Conservation (phyloP, 2,888 invertebrate species). For the Phoenoteleia sp. region DNA sequence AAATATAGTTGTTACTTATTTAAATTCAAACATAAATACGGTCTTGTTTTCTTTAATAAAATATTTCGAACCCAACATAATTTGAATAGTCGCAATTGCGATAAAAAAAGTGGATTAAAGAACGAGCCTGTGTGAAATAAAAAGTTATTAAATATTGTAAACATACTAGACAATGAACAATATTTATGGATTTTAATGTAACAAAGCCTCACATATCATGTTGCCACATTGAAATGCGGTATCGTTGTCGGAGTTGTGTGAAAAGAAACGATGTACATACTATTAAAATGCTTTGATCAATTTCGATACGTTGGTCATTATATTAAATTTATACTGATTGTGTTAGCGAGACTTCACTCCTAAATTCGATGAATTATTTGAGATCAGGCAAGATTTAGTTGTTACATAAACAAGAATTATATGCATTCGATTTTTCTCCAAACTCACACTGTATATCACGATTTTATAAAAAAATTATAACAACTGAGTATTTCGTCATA, state of each 20-base stretch:
- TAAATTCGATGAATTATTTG: constrained; percentile 21
- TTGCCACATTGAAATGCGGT: constrained; percentile 46
- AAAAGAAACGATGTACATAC: constrained; percentile 49
- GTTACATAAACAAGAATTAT: constrained; percentile 9
- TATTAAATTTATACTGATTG: constrained; percentile 37
- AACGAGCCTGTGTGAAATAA: constrained; percentile 19
- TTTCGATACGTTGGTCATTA: constrained; percentile 20
- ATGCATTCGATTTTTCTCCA: constrained; percentile 16
- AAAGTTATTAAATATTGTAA: constrained; percentile 41
- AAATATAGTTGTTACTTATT: too few species aligned
- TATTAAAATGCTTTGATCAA: constrained; percentile 34
- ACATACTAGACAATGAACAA: constrained; percentile 34
- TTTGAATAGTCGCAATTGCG: background rate
- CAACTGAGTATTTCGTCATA: constrained; percentile 27
- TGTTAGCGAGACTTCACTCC: constrained; percentile 1
- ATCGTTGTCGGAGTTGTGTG: constrained; percentile 40
- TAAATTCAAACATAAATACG: constrained; percentile 41
- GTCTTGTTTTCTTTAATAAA: background rate
- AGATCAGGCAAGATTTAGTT: background rate
- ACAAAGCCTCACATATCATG: constrained; percentile 68
- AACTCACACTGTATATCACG: constrained; percentile 40
- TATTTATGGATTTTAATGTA: constrained; percentile 50
- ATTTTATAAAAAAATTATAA: constrained; percentile 36
- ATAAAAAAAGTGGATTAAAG: background rate
- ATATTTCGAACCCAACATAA: background rate